phyloP scores from a whole-genome alignment of 2,888 invertebrate genomes.

The Phengaris arion region DNA sequence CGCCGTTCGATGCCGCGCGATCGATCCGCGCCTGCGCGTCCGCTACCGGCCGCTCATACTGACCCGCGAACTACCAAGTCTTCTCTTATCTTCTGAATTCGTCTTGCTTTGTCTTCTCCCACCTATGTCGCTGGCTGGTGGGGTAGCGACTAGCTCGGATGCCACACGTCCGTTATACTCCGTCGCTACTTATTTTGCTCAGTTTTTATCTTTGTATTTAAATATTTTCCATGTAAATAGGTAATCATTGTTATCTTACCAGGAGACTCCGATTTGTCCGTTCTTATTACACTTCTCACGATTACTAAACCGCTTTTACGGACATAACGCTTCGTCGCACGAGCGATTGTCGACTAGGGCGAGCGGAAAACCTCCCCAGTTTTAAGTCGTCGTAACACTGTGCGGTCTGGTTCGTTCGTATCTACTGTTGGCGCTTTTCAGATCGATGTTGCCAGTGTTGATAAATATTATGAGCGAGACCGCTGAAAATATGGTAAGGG shows the following conservation, averaged over 20 bases:
- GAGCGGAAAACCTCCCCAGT: slow-evolving; percentile 26
- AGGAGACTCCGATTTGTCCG: not conserved
- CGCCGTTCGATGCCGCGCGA: slow-evolving; percentile 52
- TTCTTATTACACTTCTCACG: slow-evolving; percentile 33
- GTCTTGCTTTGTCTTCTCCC: slow-evolving; percentile 38
- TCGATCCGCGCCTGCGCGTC: slow-evolving; percentile 55
- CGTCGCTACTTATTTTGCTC: not conserved
- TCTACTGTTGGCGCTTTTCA: slow-evolving; percentile 32
- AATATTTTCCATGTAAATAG: not conserved
- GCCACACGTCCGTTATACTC: slow-evolving; percentile 35
- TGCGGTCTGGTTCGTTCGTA: slow-evolving; percentile 35
- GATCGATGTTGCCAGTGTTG: slow-evolving; percentile 40
- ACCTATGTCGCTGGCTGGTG: slow-evolving; percentile 28
- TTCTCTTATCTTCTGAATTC: slow-evolving; percentile 46
- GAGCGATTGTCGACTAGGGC: slow-evolving; percentile 34
- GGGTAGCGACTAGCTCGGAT: slow-evolving; percentile 28
- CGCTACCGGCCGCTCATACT: slow-evolving; percentile 46
- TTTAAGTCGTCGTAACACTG: slow-evolving; percentile 38
- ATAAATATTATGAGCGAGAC: slow-evolving; percentile 47
- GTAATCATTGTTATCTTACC: not conserved
- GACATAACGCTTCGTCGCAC: slow-evolving; percentile 32
- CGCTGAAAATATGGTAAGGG: slow-evolving; percentile 53
- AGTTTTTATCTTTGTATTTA: not conserved
- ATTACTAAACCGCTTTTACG: slow-evolving; percentile 30
- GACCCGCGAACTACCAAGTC: slow-evolving; percentile 40